Evolutionary conservation across 2,797 vertebrate genomes (phyloP), one percentile per base, ranked within the genome.

Genomic region (Limnodromus scolopaceus): DNA sequence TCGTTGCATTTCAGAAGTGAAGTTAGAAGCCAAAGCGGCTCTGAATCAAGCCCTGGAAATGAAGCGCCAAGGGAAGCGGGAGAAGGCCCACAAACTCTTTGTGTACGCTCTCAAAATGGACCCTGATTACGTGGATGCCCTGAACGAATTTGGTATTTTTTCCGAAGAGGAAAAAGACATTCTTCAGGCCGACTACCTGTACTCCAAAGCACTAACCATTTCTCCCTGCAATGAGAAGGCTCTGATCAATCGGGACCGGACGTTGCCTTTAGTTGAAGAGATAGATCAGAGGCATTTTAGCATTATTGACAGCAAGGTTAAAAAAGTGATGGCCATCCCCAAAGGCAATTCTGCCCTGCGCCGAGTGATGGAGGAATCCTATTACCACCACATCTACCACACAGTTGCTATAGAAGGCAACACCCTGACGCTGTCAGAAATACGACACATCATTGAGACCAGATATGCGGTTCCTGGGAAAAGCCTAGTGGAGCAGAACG

Each of bases 361-460:
- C 15, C 89, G 99, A 5, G 99, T 99, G 92, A 99, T 99, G 99
- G 99, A 99, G 95, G 99, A 99, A 86, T 99, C 99, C 2, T 99
- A 99, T 95, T 99, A 99, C 94, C 99, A 99, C 94, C 99, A 99
- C 97, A 99, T 99, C 96, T 99, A 99, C 97, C 99, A 99, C 98
- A 99, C 99, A 0, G 99, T 99, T 17, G 99, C 99, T 16, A 99
- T 99, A 1, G 99, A 99, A 93, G 99, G 99, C 45, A 99, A 99
- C 98, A 99, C 99, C 0, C 98, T 99, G 85, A 99, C 99, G 0
- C 98, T 99, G 14, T 99, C 99, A 0, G 99, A 99, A 96, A 99
- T 99, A 84, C 98, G 99, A 13, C 99, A 99, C 98, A 99, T 99
- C 97, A 98, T 99, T 0, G 99, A 99, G 98, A 99, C 99, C 0